phyloP scores from a whole-genome alignment of 2,888 invertebrate species.

The Leptinotarsa haldemani region DNA sequence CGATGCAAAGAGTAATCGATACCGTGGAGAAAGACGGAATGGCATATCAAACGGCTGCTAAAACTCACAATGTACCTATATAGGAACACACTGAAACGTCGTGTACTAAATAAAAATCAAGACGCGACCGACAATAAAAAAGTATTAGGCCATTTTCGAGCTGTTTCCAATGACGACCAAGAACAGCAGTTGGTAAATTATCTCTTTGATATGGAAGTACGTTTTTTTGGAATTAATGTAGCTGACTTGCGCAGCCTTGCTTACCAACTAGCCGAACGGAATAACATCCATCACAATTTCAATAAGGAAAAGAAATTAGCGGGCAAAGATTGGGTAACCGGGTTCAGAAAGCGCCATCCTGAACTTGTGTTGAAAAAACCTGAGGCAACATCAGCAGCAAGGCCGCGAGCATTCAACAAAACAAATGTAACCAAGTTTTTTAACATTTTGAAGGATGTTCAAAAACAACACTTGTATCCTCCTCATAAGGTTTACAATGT shows the following conservation, averaged over 20 bases:
- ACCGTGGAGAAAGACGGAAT: constrained; percentile 25
- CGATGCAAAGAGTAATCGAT: constrained; percentile 20
- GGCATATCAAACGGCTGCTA: constrained; percentile 26
- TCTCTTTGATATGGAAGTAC: constrained; percentile 19
- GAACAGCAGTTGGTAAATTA: constrained; percentile 19
- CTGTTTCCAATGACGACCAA: neutral
- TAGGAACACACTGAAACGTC: constrained; percentile 21
- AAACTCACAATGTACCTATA: constrained; percentile 6
- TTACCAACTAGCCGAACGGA: constrained; percentile 24
- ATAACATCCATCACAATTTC: constrained; percentile 14
- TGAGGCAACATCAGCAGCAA: constrained; percentile 18
- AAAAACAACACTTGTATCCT: constrained; percentile 1
- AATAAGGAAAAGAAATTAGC: constrained; percentile 14
- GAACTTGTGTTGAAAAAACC: neutral
- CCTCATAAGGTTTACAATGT: constrained; percentile 9
- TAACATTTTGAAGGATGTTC: constrained; percentile 12
- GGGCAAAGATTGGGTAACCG: constrained; percentile 2
- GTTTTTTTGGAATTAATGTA: constrained; percentile 25
- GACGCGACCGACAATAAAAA: constrained; percentile 16
- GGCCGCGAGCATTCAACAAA: neutral
- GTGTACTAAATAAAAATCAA: constrained; percentile 18
- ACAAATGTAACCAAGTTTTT: constrained; percentile 8
- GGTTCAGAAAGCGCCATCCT: constrained; percentile 16
- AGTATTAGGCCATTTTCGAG: constrained; percentile 12
- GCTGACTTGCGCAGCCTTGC: constrained; percentile 24